A percentile compares a stretch with the other conserved stretches of the same genome.
Evolutionary conservation across 2,888 invertebrate species (phyloP).

Genomic region (Lasius platythorax): DNA sequence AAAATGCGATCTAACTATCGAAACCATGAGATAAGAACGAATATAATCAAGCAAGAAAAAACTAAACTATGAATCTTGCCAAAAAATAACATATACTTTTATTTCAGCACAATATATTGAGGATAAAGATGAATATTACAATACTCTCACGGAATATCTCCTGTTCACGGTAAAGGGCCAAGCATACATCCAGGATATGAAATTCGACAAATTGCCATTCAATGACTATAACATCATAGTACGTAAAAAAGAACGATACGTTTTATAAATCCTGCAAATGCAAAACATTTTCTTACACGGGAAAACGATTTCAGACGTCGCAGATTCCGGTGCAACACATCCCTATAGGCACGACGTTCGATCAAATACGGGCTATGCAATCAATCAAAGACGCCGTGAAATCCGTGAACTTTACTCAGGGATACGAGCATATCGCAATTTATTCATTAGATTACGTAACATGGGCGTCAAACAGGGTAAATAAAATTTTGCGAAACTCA

Average conservation of each 20-base stretch:
- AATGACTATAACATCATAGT: slow-evolving; percentile 84
- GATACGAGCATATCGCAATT: slow-evolving; percentile 77
- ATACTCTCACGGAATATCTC: slow-evolving; percentile 82
- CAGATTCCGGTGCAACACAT: slow-evolving; percentile 83
- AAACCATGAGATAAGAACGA: background rate
- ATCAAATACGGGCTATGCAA: slow-evolving; percentile 83
- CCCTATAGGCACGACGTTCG: slow-evolving; percentile 79
- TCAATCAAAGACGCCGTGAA: slow-evolving; percentile 79
- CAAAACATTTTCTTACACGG: background rate
- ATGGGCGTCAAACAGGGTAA: slow-evolving; percentile 84
- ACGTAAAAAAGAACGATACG: slow-evolving; percentile 52
- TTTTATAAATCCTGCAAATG: background rate
- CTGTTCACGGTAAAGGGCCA: slow-evolving; percentile 82
- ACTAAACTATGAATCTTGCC: background rate
- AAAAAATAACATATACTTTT: background rate
- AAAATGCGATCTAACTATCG: background rate
- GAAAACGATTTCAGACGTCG: slow-evolving; percentile 77
- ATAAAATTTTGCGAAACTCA: background rate
- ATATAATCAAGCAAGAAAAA: background rate
- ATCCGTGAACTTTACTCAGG: slow-evolving; percentile 78
- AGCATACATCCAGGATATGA: slow-evolving; percentile 83
- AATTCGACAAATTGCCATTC: slow-evolving; percentile 80
- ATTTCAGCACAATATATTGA: slow-evolving; percentile 73
- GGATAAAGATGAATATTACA: slow-evolving; percentile 82
- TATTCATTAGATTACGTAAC: slow-evolving; percentile 83